Conservation (phyloP, 2,888 invertebrate genomes). For the Agrochola lychnidis region DNA sequence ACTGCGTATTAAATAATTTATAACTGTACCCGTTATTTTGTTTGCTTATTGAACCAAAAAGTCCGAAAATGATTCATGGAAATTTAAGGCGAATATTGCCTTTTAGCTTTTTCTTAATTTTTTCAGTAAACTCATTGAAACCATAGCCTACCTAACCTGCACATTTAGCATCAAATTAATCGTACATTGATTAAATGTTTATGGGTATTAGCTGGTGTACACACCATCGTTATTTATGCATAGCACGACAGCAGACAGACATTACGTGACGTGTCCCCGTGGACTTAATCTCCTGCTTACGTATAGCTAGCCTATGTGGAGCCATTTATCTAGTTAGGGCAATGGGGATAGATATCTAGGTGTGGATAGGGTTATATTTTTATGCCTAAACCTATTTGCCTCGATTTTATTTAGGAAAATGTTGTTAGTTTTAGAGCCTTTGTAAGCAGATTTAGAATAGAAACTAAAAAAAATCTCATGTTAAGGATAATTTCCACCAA, state of each 20-base stretch:
- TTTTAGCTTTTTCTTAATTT: neutral
- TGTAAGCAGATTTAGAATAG: neutral
- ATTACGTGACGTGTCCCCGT: conserved; percentile 66
- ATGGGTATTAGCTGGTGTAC: conserved; percentile 53
- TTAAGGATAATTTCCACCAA: too few species aligned
- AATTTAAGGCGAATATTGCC: neutral
- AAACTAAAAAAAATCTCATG: too few species aligned
- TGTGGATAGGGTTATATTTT: conserved; percentile 28
- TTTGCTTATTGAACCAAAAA: too few species aligned
- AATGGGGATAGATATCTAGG: conserved; percentile 39
- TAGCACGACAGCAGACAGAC: conserved; percentile 66
- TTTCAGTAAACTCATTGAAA: neutral
- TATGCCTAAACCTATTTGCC: neutral
- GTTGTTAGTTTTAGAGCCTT: neutral
- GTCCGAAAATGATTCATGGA: too few species aligned
- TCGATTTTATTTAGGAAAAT: neutral
- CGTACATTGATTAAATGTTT: conserved; percentile 59
- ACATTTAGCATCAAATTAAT: conserved; percentile 52
- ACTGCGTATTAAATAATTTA: too few species aligned
- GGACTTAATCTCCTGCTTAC: conserved; percentile 64
- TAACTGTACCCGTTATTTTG: too few species aligned
- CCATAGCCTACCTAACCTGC: neutral
- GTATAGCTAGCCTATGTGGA: conserved; percentile 58
- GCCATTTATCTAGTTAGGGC: conserved; percentile 63
- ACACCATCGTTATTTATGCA: conserved; percentile 64